A percentile compares a stretch with the other conserved stretches of the same genome.
These are phyloP conservation scores for Ichneumoninae sp. DNA, from an alignment of 2,888 invertebrate genomes.

Conservation along the genomic window DNA sequence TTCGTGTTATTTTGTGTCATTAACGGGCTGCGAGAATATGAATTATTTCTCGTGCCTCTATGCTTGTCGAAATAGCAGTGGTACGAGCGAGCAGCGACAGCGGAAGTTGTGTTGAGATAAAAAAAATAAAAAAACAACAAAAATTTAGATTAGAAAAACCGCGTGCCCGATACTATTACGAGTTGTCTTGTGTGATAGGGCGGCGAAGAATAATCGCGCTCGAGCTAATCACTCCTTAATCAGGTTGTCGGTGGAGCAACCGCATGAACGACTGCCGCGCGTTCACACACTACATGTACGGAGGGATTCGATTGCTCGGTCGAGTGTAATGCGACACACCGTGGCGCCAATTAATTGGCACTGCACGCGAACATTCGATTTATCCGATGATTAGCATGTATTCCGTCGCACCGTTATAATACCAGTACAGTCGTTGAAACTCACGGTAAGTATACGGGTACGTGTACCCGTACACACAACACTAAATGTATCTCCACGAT, in stretches of 20 bases:
- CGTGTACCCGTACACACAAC: not conserved
- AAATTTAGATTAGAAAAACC: slow-evolving; percentile 1
- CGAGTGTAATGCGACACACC: slow-evolving; percentile 64
- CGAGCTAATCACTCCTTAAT: slow-evolving; percentile 65
- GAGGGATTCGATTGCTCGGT: slow-evolving; percentile 47
- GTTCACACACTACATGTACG: not conserved
- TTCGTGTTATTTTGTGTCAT: slow-evolving; percentile 62
- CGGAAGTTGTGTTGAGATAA: slow-evolving; percentile 55
- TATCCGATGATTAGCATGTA: slow-evolving; percentile 63
- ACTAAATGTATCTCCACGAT: slow-evolving; percentile 20
- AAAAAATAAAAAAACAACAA: slow-evolving; percentile 10
- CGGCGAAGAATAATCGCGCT: slow-evolving; percentile 58
- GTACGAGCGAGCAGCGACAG: slow-evolving; percentile 11
- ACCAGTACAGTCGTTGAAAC: slow-evolving; percentile 30
- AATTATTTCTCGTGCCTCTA: slow-evolving; percentile 40
- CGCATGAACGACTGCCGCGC: slow-evolving; percentile 1
- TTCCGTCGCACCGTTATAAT: slow-evolving; percentile 37
- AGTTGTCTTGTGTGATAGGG: slow-evolving; percentile 11
- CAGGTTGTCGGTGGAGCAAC: slow-evolving; percentile 57
- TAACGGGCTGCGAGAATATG: slow-evolving; percentile 27
- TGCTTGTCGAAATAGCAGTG: slow-evolving; percentile 3
- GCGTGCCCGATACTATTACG: slow-evolving; percentile 47
- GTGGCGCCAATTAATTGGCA: slow-evolving; percentile 67
- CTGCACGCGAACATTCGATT: slow-evolving; percentile 67
- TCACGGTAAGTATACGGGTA: slow-evolving; percentile 21